Percentiles rank a stretch among this genome's conserved stretches.
Conservation (phyloP, 2,888 invertebrate genomes). For the Cerastis rubricosa region DNA sequence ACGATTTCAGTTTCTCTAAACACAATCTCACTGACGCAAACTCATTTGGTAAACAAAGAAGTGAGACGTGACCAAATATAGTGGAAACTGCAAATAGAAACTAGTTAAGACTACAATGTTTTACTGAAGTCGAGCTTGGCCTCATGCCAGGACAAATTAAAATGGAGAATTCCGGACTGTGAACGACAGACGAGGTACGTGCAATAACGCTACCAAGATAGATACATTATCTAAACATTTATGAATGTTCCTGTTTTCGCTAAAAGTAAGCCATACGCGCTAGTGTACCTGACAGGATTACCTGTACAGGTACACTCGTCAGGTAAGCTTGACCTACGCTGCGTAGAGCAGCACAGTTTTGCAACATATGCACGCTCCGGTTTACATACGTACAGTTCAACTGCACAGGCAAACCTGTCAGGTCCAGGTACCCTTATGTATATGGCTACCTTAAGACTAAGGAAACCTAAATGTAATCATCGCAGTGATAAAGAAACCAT, state of each 20-base stretch:
- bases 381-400: too few relatives aligned
- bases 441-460: too few relatives aligned
- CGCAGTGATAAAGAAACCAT: background rate
- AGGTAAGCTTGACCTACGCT: too few relatives aligned
- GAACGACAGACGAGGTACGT: background rate
- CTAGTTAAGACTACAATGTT: slow-evolving; percentile 22
- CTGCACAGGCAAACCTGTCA: too few relatives aligned
- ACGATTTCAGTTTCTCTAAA: slow-evolving; percentile 38
- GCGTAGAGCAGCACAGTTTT: too few relatives aligned
- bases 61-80: slow-evolving; percentile 36
- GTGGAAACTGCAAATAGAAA: slow-evolving; percentile 44
- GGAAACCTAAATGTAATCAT: background rate
- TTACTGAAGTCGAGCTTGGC: slow-evolving; percentile 34
- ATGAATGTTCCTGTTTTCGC: background rate
- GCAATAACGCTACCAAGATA: background rate
- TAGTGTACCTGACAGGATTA: too few relatives aligned
- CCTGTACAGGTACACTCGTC: too few relatives aligned
- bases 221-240: background rate
- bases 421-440: too few relatives aligned
- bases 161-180: slow-evolving; percentile 9
- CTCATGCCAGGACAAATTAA: slow-evolving; percentile 15
- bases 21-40: slow-evolving; percentile 32
- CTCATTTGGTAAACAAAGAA: slow-evolving; percentile 42
- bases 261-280: background rate
- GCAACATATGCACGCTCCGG: too few relatives aligned